phyloP scores from a whole-genome alignment of 2,797 vertebrate species.

The Phalloptychus januarius region DNA sequence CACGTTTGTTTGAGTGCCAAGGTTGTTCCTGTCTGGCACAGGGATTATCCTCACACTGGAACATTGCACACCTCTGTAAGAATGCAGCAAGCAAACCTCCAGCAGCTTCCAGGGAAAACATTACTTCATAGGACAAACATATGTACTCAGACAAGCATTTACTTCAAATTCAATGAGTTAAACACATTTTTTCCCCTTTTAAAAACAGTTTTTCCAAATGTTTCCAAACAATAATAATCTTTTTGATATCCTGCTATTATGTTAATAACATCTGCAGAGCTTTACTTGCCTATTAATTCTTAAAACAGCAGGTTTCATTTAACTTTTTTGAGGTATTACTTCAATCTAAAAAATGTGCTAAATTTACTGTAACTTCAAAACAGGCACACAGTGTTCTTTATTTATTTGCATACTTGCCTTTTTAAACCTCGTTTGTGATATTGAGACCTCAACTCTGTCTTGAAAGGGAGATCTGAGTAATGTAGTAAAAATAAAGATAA shows the following conservation, averaged over 20 bases:
- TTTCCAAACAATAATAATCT: not conserved
- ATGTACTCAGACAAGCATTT: conserved; percentile 14
- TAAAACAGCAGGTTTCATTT: not conserved
- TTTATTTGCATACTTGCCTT: not conserved
- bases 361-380: not conserved
- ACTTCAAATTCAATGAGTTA: conserved; percentile 7
- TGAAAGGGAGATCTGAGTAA: not conserved
- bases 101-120: conserved; percentile 38
- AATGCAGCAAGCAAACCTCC: conserved; percentile 36
- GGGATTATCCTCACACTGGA: conserved; percentile 64
- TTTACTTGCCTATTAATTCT: not conserved
- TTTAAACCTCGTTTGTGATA: not conserved
- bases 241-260: not conserved
- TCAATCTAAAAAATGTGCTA: not conserved
- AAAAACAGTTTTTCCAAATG: not conserved
- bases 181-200: not conserved
- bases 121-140: conserved; percentile 13
- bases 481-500: not conserved
- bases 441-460: not conserved
- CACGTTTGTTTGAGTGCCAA: conserved; percentile 45
- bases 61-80: conserved; percentile 53
- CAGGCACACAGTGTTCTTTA: not conserved
- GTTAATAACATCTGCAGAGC: not conserved
- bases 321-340: not conserved
- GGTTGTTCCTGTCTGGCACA: conserved; percentile 58